phyloP scores from a whole-genome alignment of 2,888 invertebrate species.

The Euplagia quadripunctaria region DNA sequence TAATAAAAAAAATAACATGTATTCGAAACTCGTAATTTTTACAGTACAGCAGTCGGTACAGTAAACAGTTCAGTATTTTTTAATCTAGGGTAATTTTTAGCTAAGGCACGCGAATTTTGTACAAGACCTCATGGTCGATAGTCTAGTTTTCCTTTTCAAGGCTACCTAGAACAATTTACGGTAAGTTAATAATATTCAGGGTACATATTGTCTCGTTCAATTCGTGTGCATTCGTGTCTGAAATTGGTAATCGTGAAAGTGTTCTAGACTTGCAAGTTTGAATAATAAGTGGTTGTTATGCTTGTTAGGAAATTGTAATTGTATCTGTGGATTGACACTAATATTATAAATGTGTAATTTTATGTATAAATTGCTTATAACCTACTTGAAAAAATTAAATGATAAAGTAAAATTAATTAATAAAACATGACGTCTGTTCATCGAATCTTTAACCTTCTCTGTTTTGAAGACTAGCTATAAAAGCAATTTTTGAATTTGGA shows the following conservation, averaged over 20 bases:
- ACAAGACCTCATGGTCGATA: neutral
- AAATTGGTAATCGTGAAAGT: neutral
- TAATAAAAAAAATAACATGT: neutral
- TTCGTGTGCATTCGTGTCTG: conserved; percentile 1
- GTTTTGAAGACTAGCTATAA: too few relatives aligned
- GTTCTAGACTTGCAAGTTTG: neutral
- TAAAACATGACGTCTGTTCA: too few relatives aligned
- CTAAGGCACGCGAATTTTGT: conserved; percentile 38
- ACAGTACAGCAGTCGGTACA: neutral
- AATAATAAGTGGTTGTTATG: conserved; percentile 1
- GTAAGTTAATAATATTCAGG: neutral
- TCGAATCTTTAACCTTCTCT: too few relatives aligned
- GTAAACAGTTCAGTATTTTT: neutral
- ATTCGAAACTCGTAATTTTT: conserved; percentile 28
- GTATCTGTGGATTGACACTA: neutral
- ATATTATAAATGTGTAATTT: too few relatives aligned
- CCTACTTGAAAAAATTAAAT: too few relatives aligned
- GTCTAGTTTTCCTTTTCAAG: conserved; percentile 14
- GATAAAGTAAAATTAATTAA: too few relatives aligned
- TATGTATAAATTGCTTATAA: too few relatives aligned
- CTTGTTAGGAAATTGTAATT: neutral
- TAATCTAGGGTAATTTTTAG: neutral
- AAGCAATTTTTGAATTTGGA: too few relatives aligned
- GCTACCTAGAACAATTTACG: neutral
- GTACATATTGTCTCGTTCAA: neutral